phyloP scores from a whole-genome alignment of 2,888 invertebrate genomes.

The Dryobota labecula region DNA sequence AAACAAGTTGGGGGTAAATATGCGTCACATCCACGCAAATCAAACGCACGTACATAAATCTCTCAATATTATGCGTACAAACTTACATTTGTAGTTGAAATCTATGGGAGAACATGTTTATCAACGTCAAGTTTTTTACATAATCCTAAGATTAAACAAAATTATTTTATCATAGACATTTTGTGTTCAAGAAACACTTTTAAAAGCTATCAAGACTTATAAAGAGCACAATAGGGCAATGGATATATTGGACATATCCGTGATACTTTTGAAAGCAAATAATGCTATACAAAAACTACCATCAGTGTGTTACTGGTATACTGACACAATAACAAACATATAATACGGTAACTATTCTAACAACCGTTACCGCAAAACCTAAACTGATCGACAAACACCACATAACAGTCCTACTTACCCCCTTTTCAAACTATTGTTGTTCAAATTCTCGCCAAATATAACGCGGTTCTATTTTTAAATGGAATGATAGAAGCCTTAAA shows the following conservation, averaged over 20 bases:
- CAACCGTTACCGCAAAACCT: slow-evolving; percentile 27
- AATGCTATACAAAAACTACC: neutral
- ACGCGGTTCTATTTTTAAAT: neutral
- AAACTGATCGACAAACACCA: neutral
- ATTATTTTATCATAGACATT: neutral
- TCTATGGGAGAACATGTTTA: too few relatives aligned
- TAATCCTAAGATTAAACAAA: neutral
- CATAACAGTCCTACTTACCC: slow-evolving; percentile 12
- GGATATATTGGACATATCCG: neutral
- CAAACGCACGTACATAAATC: too few relatives aligned
- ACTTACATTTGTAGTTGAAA: too few relatives aligned
- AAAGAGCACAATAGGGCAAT: neutral
- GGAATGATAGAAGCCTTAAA: too few relatives aligned
- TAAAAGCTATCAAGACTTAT: neutral
- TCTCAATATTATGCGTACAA: too few relatives aligned
- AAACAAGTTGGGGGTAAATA: too few relatives aligned
- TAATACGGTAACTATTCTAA: slow-evolving; percentile 19
- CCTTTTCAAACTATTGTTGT: neutral
- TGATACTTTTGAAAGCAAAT: neutral
- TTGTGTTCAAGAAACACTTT: neutral
- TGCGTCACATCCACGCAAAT: too few relatives aligned
- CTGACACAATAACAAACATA: slow-evolving; percentile 15
- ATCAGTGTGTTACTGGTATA: neutral
- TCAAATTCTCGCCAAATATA: slow-evolving; percentile 5
- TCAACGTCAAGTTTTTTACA: too few relatives aligned